Base-by-base conservation (phyloP, 30 jellyfish, hydroid and myxozoan genomes). In the Chrysaora quinquecirrha region DNA sequence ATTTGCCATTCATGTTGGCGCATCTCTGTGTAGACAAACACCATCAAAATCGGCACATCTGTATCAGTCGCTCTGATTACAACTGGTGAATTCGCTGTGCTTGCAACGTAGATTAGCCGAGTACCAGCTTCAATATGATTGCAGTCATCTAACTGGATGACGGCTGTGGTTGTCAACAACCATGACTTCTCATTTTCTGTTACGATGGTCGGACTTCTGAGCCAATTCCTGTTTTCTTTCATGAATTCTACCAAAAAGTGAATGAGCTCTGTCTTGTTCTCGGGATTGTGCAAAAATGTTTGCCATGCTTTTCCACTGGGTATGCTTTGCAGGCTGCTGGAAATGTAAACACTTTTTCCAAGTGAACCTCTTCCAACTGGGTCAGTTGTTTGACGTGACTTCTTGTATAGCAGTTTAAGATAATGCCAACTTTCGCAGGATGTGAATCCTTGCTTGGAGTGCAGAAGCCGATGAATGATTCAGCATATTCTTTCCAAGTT, bases 81-180 rank as follows among this genome's bases (percentile, higher is more conserved):
- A 65, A 65, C 77, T 65, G 77, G 77, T 65, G 77, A 65, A 65
- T 65, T 30, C 52, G 77, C 77, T 65, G 77, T 65, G 77, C 77
- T 65, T 65, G 77, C 77, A 24, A 65, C 77, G 11, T 24, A 30
- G 77, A 65, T 65, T 0, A 65, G 77, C 77, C 77, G 20, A 0
- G 77, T 65, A 65, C 30, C 77, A 65, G 77, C 77, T 65, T 65
- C 77, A 24, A 65, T 65, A 65, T 1, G 77, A 27, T 16, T 65
- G 87, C 58, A 43, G 16, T 43, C 9, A 43, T 43, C 58, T 43
- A 43, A 43, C 58, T 43, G 58, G 58, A 43, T 43, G 58, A 43
- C 16, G 58, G 9, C 58, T 43, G 58, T 43, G 58, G 58, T 16
- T 43, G 16, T 43, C 58, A 43, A 43, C 58, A 43, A 43, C 58